phyloP scores from a whole-genome alignment of 2,888 invertebrate species.

The Rotaria macrura region DNA sequence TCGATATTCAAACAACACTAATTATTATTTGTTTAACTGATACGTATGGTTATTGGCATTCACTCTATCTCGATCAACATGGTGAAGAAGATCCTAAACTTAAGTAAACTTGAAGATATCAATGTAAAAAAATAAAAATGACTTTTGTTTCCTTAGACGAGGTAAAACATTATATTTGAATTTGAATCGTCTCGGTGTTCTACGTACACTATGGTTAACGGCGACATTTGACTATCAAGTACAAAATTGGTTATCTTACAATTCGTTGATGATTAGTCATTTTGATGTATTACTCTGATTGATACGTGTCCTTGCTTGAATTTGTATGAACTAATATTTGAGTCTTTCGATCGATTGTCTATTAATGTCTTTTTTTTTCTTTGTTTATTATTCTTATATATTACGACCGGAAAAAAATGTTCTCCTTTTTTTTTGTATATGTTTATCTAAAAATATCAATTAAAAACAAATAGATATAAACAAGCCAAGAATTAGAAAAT shows the following conservation, averaged over 20 bases:
- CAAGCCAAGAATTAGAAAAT: not conserved
- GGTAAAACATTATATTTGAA: conserved; percentile 18
- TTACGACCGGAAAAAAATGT: too few species aligned
- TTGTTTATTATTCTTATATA: not conserved
- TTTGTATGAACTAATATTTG: not conserved
- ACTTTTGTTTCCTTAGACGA: not conserved
- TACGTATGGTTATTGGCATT: not conserved
- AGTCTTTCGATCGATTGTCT: not conserved
- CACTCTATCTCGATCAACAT: not conserved
- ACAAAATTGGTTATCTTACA: not conserved
- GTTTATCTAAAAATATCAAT: not conserved
- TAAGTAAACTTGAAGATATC: not conserved
- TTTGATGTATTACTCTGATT: not conserved
- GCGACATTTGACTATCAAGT: conserved; percentile 18
- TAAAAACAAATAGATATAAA: not conserved
- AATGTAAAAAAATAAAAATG: not conserved
- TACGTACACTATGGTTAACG: conserved; percentile 18
- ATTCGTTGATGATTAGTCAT: not conserved
- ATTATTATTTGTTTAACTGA: not conserved
- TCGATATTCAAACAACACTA: not conserved
- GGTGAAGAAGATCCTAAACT: not conserved
- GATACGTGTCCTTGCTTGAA: not conserved
- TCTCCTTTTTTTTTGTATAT: not conserved
- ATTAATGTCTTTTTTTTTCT: not conserved
- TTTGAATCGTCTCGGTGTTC: not conserved